Evolutionary conservation across 2,113 vertebrate genomes (phyloP), one percentile per base, ranked within the genome.

Genomic region (Brevimyrus niger): DNA sequence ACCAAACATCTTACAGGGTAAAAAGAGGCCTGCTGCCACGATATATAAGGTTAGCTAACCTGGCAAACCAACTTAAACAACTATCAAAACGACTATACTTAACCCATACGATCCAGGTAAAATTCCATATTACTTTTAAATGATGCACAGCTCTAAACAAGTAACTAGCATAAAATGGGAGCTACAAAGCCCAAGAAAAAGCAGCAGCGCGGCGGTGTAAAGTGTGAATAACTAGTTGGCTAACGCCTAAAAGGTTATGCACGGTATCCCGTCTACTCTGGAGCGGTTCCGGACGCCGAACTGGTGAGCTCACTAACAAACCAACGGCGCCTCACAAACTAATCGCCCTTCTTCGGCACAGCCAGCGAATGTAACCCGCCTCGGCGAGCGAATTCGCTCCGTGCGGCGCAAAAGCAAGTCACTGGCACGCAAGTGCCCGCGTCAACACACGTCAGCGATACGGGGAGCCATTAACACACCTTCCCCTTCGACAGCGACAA

Each of bases 391-490:
- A 95, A 94, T 94, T 93, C 94, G 84, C 85, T 69, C 53, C 47
- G 90, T 61, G 89, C 87, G 84, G 86, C 86, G 89, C 87, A 87
- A 92, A 92, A 89, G 93, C 94, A 93, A 95, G 95, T 96, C 95
- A 96, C 95, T 94, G 94, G 93, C 94, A 96, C 95, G 95, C 95
- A 95, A 95, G 91, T 94, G 92, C 93, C 92, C 95, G 95, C 96
- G 96, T 96, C 96, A 95, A 96, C 91, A 96, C 94, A 96, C 96
- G 96, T 96, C 96, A 96, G 96, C 95, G 95, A 94, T 93, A 94
- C 95, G 94, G 91, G 94, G 94, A 95, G 94, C 95, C 95, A 95
- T 95, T 95, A 95, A 92, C 89, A 93, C 94, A 93, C 95, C 95
- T 95, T 96, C 95, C 93, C 93, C 93, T 92, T 93, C 94, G 93